phyloP scores from a whole-genome alignment of 2,888 invertebrate genomes.

The Drosophila picticornis region DNA sequence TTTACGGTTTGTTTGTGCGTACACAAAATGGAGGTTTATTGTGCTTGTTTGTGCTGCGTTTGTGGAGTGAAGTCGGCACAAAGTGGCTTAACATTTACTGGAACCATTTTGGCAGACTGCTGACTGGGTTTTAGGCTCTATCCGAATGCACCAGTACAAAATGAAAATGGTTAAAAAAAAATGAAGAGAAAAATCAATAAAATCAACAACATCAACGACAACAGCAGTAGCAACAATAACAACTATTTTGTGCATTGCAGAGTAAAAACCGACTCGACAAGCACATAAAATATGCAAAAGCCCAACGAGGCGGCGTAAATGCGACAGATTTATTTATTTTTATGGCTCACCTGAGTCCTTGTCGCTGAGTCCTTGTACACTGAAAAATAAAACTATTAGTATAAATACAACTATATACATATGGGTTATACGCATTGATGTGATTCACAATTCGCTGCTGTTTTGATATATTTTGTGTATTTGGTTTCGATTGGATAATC shows the following conservation, averaged over 20 bases:
- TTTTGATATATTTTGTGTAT: slow-evolving; percentile 12
- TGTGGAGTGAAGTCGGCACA: slow-evolving; percentile 40
- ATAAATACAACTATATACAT: slow-evolving; percentile 1
- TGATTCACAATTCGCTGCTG: slow-evolving; percentile 21
- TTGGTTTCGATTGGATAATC: slow-evolving; percentile 30
- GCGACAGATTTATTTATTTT: slow-evolving; percentile 77
- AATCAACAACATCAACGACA: slow-evolving; percentile 58
- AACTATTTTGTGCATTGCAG: slow-evolving; percentile 56
- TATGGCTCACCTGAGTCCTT: slow-evolving; percentile 65
- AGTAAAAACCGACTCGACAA: slow-evolving; percentile 56
- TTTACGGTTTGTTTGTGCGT: slow-evolving; percentile 73
- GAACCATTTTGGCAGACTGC: slow-evolving; percentile 38
- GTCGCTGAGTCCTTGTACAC: slow-evolving; percentile 34
- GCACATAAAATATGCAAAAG: slow-evolving; percentile 74
- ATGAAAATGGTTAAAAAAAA: slow-evolving; percentile 23
- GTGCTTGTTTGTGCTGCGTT: slow-evolving; percentile 31
- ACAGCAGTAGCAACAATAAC: slow-evolving; percentile 11
- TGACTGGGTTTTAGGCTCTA: slow-evolving; percentile 67
- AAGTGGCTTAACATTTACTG: slow-evolving; percentile 72
- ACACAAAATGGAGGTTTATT: slow-evolving; percentile 52
- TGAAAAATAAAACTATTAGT: slow-evolving; percentile 37
- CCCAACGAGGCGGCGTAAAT: slow-evolving; percentile 73
- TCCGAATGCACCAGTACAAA: slow-evolving; percentile 46
- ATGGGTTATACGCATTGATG: slow-evolving; percentile 9
- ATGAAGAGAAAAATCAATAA: slow-evolving; percentile 63